Conservation (phyloP, 2,113 vertebrate species). For the Chaetodon auriga region DNA sequence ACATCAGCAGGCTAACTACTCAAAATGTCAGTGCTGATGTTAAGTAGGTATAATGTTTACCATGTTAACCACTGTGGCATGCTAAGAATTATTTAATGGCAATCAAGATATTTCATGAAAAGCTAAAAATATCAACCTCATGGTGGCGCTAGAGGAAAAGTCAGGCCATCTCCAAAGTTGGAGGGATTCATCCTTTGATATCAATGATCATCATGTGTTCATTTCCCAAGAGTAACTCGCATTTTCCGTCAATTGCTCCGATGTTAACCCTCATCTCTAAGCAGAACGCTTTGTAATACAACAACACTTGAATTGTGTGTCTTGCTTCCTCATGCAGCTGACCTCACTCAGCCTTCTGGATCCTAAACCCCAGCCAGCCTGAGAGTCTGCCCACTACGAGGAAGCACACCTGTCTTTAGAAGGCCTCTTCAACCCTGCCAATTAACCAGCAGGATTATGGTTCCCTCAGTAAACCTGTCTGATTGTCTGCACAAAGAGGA, state of each 20-base stretch:
- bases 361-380: conserved; percentile 11
- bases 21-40: too few relatives aligned
- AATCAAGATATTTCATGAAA: not conserved
- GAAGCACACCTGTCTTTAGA: conserved; percentile 61
- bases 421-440: conserved; percentile 12
- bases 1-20: not conserved
- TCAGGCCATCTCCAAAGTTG: not conserved
- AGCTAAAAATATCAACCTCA: not conserved
- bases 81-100: too few relatives aligned
- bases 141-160: not conserved
- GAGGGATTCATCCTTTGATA: not conserved
- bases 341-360: conserved; percentile 32
- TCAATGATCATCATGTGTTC: not conserved
- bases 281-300: not conserved
- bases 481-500: conserved; percentile 61
- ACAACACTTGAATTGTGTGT: conserved; percentile 1
- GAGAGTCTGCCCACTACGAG: conserved; percentile 16
- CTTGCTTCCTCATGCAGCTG: conserved; percentile 10
- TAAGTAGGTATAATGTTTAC: not conserved
- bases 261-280: not conserved
- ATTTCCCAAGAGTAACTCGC: not conserved
- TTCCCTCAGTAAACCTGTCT: conserved; percentile 50
- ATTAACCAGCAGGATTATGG: conserved; percentile 58
- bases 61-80: too few relatives aligned
- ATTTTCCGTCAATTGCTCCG: not conserved